Evolutionary conservation across 2,797 vertebrate genomes (phyloP), one percentile per base, ranked within the genome.

Genomic region (Trachurus trachurus): DNA sequence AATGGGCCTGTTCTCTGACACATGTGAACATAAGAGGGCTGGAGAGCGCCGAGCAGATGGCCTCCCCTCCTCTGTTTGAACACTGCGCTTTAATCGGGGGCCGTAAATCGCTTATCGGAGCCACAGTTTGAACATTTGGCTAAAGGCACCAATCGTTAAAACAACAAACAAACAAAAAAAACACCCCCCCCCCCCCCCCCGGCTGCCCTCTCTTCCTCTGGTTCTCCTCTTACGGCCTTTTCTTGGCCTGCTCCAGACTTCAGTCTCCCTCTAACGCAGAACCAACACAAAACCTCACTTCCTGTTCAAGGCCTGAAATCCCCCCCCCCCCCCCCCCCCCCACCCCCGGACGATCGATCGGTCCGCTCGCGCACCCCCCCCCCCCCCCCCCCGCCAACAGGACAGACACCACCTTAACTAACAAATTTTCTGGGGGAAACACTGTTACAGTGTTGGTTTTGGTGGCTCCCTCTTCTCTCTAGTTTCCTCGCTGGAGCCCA

Each of bases 11-110:
- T 22, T 81, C 81, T 74, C 61, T 53, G 56, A 85, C 84, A 85
- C 86, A 61, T 87, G 83, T 82, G 82, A 73, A 62, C 83, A 78
- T 53, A 52, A 81, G 82, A 76, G 85, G 76, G 68, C 68, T 68
- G 40, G 47, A 59, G 71, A 87, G 76, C 0, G 29, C 19, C 0
- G 42, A 86, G 78, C 87, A 90, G 90, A 90, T 87, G 90, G 83
- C 64, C 31, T 72, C 54, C 61, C 44, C 74, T 76, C 81, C 72
- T 77, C 80, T 42, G 76, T 78, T 69, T 74, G 58, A 86, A 79
- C 68, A 0, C 67, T 45, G 65, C 13, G 6, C 71, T 89, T 85
- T 80, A 86, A 87, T 80, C 63, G 47, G 60, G 42, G 68, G 58
- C 60, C 29, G 61, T 82, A 74, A 82, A 84, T 80, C 60, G 70